These are phyloP conservation scores for Gobio gobio DNA, from an alignment of 2,113 vertebrate genomes.

Conservation along the genomic window DNA sequence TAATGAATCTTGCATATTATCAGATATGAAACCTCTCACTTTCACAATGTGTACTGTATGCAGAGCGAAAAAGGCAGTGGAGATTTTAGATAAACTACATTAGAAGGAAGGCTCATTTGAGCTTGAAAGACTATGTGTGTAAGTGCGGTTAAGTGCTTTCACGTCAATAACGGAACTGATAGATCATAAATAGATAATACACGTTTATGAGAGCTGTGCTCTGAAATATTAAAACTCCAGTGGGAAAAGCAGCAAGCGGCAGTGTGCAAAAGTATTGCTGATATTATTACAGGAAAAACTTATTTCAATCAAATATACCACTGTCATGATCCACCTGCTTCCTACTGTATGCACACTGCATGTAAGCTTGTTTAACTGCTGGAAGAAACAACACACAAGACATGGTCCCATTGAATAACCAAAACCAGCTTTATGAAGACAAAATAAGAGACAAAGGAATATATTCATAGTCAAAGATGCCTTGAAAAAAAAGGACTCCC, in stretches of 20 bases:
- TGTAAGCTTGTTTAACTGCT: neutral
- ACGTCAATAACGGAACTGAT: constrained; percentile 57
- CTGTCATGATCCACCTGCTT: neutral
- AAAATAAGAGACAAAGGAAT: neutral
- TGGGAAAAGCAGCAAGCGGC: constrained; percentile 26
- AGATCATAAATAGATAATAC: constrained; percentile 57
- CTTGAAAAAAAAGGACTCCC: constrained; percentile 5
- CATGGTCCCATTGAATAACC: neutral
- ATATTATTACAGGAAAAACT: constrained; percentile 35
- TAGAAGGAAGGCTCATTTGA: constrained; percentile 17
- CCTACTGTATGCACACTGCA: neutral
- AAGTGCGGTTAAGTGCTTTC: constrained; percentile 55
- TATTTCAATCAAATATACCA: neutral
- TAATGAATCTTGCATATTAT: neutral
- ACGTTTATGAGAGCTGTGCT: constrained; percentile 56
- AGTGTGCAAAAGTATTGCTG: constrained; percentile 18
- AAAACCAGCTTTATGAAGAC: constrained; percentile 32
- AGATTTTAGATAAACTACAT: constrained; percentile 32
- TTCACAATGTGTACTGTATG: neutral
- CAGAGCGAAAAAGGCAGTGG: neutral
- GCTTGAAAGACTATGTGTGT: constrained; percentile 25
- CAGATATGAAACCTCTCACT: neutral
- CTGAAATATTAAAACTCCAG: constrained; percentile 60
- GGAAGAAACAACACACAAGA: neutral
- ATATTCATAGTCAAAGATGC: neutral